Evolutionary conservation across 1,140 invertebrate genomes (phyloP).

Genomic region (Phortica variegata): DNA sequence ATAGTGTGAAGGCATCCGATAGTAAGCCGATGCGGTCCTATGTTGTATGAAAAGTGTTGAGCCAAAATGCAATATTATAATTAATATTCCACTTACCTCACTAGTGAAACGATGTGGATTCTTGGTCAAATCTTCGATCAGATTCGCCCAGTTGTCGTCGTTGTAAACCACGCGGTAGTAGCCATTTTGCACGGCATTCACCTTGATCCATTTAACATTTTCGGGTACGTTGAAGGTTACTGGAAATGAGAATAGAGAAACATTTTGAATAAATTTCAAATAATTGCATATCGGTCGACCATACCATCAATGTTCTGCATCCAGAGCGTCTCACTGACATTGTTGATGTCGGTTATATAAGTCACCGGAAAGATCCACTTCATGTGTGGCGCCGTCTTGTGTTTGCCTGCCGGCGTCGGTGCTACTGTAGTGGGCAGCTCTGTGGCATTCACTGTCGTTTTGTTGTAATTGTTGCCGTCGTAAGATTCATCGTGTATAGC

Average conservation of each 20-base stretch:
- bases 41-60: not conserved
- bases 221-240: slow-evolving; percentile 67
- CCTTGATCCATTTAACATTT: slow-evolving; percentile 76
- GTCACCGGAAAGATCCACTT: slow-evolving; percentile 56
- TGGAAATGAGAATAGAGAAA: slow-evolving; percentile 40
- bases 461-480: slow-evolving; percentile 48
- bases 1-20: slow-evolving; percentile 74
- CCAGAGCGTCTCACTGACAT: slow-evolving; percentile 49
- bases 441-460: slow-evolving; percentile 38
- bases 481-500: slow-evolving; percentile 55
- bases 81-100: slow-evolving; percentile 25
- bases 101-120: slow-evolving; percentile 71
- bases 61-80: slow-evolving; percentile 13
- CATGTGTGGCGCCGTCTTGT: slow-evolving; percentile 30
- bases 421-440: slow-evolving; percentile 39
- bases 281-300: not conserved
- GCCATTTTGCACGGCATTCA: slow-evolving; percentile 82
- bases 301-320: slow-evolving; percentile 51
- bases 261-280: not conserved
- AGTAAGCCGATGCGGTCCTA: slow-evolving; percentile 71
- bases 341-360: slow-evolving; percentile 51
- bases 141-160: slow-evolving; percentile 70
- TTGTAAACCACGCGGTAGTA: slow-evolving; percentile 88
- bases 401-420: slow-evolving; percentile 35
- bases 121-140: slow-evolving; percentile 69